Evolutionary conservation across 2,888 invertebrate species (phyloP), one percentile per base, ranked within the genome.

Genomic region (Eupsilia transversa): DNA sequence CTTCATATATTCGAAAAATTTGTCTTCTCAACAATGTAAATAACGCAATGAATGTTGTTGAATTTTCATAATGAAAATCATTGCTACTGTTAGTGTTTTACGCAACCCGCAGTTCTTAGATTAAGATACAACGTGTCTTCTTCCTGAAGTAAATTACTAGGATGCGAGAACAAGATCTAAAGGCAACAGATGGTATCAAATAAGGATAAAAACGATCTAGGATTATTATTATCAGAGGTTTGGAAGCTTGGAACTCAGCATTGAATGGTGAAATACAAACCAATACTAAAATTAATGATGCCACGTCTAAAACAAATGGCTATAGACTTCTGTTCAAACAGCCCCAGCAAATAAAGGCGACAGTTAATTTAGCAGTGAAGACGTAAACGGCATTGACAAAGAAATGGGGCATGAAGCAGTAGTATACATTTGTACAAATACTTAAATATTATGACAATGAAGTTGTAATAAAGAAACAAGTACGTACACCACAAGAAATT

Each of bases 361-460:
- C 38, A 30, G 17, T 74, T 57, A 46, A 71, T 71, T 74, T 74
- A 33, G 17, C 38, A 46, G 9, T 23, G 23, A 69, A 33, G 6
- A 70, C 56, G 27, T 5, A 46, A 71, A 72, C 4, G 38, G 20
- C n/a, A 35, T 14, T 59, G 10, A 49, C 72, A 56, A 46, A 46
- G n/a, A 73, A 76, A 9, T 30, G 38, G 33, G 17, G 0, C 52
- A 27, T 46, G 38, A 73, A 38, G n/a, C n/a, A 60, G 3, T n/a
- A 27, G 17, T 1, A 41, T 10, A 41, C 41, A 49, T 33, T 63
- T 33, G 12, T 49, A 20, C n/a, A 20, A 14, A 43, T 30, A 41
- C 66, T 59, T 43, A 61, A 54, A 75, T 80, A 61, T 66, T 75
- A 78, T 49, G 41, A 76, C 76, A 76, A 67, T 67, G 38, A 43